Base-by-base conservation (phyloP, 2,888 invertebrate species). In the Diachrysia chrysitis region DNA sequence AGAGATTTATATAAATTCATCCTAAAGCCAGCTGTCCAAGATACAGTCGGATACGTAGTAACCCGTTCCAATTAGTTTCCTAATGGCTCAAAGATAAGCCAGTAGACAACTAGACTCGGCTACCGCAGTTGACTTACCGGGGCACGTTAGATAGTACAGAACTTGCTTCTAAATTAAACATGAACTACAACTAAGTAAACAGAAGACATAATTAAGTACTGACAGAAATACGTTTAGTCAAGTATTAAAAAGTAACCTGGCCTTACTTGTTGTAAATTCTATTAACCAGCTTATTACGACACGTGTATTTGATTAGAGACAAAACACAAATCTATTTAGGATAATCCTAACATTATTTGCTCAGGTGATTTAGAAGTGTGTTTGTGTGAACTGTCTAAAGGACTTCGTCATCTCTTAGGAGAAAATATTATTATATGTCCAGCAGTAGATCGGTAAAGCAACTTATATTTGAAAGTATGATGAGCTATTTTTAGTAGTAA, bases 51-150 rank as follows among this genome's bases (percentile, higher is more conserved):
- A 48, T 21, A 19, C 12, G 5, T 12, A 51, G 19, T 51, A 21
- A 19, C 48, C 48, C 12, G 48, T 51, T 12, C 48, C 19, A 51
- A 51, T 51, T 51, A 51, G 21, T 21, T 51, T 10, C 19, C 48
- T 51, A 51, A 51, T 51, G 19, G 48, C 48, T 51, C 48, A 21
- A 21, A 51, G 48, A 51, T 19, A 51, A 51, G 19, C 19, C 21
- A 51, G 21, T 19, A 51, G 48, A 51, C 48, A 51, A 21, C 21
- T 10, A 21, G 48, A 10, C 48, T 51, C 19, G 1, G 19, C 19
- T 21, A 51, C 48, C 3, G 48, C 2, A 12, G 48, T 51, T 51
- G 48, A 51, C 48, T 14, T 51, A 51, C 48, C 21, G 1, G 0
- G 19, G 12, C 0, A 51, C 21, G 19, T 46, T 3, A 51, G 19